A percentile compares a stretch with the other conserved stretches of the same genome.
Conservation (phyloP, 2,113 vertebrate species). For the Coracopsis vasa region DNA sequence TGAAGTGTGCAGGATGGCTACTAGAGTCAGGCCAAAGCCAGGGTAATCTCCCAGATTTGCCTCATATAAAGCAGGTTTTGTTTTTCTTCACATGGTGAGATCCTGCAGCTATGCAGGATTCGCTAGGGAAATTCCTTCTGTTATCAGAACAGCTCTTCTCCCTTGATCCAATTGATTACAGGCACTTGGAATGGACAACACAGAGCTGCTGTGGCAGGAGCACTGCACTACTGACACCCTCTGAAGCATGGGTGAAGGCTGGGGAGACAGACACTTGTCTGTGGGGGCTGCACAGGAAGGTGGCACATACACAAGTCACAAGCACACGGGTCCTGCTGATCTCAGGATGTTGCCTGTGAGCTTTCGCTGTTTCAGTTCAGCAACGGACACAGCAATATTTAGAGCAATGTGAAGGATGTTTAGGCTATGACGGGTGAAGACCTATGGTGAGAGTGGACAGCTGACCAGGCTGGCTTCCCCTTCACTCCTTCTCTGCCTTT, state of each 20-base stretch:
- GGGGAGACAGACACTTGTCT: too few species aligned
- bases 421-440: background rate
- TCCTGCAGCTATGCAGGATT: background rate
- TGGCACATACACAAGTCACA: rapidly evolving
- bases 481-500: background rate
- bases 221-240: background rate
- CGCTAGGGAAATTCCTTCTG: background rate
- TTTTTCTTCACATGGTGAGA: background rate
- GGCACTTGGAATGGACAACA: background rate
- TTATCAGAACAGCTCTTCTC: background rate
- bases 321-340: background rate
- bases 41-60: background rate
- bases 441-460: rapidly evolving
- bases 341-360: background rate
- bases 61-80: background rate
- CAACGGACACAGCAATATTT: background rate
- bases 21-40: background rate
- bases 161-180: background rate
- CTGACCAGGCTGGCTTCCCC: background rate
- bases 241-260: background rate
- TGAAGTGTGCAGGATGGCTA: background rate
- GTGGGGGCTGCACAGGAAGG: background rate
- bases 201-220: background rate
- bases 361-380: background rate
- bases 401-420: background rate